Evolutionary conservation across 2,888 invertebrate genomes (phyloP).

Genomic region (Macropis europaea): DNA sequence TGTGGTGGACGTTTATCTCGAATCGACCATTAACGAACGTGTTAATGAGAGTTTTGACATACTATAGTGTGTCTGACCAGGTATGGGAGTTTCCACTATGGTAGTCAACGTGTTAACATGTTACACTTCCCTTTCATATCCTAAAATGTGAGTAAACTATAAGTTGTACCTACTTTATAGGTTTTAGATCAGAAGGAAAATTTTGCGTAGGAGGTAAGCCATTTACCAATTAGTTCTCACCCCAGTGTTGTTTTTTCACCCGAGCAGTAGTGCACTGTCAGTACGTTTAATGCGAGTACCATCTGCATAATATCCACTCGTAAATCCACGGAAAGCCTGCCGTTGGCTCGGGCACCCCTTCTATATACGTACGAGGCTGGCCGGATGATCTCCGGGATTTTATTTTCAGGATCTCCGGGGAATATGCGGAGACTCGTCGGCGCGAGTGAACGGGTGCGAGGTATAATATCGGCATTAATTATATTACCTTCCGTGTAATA

Average conservation of each 20-base stretch:
- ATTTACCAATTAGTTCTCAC: slow-evolving; percentile 46
- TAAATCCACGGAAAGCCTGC: slow-evolving; percentile 67
- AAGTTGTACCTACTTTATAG: background rate
- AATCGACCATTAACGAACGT: no score
- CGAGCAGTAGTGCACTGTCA: slow-evolving; percentile 49
- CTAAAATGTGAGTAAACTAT: no score
- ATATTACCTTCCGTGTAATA: slow-evolving; percentile 47
- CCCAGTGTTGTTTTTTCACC: slow-evolving; percentile 25
- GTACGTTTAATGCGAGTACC: slow-evolving; percentile 70
- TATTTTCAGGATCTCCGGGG: slow-evolving; percentile 58
- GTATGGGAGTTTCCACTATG: no score
- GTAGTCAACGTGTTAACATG: no score
- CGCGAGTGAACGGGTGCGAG: slow-evolving; percentile 28
- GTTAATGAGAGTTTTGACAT: no score
- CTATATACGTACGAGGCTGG: slow-evolving; percentile 40
- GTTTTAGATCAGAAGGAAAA: slow-evolving; percentile 9
- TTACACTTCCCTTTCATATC: no score
- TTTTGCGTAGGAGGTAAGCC: slow-evolving; percentile 19
- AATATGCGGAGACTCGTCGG: slow-evolving; percentile 36
- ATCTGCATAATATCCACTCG: slow-evolving; percentile 74
- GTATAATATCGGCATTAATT: slow-evolving; percentile 65
- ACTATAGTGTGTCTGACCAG: no score
- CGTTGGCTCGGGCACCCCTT: slow-evolving; percentile 32
- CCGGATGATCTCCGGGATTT: slow-evolving; percentile 64
- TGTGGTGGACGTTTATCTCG: no score